phyloP scores from a whole-genome alignment of 2,113 vertebrate genomes.

The Spea bombifrons region DNA sequence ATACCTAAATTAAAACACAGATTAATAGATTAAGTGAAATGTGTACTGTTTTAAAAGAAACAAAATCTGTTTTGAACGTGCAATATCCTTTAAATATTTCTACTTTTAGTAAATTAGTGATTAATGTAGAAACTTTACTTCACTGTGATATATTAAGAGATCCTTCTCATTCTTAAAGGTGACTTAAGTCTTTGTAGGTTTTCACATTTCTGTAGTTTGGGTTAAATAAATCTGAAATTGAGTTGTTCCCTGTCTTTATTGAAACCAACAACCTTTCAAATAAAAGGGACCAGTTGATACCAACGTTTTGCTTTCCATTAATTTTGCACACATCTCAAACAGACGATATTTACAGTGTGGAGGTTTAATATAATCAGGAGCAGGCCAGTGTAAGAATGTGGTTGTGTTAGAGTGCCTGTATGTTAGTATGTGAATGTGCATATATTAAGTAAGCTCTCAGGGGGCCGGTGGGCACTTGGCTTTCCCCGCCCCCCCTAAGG shows the following conservation, averaged over 20 bases:
- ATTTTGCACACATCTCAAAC: no score
- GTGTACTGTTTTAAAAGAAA: conserved; percentile 4
- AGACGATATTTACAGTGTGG: no score
- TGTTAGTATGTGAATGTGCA: no score
- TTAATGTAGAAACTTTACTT: conserved; percentile 49
- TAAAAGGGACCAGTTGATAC: background rate
- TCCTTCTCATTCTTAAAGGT: conserved; percentile 33
- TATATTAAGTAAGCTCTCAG: no score
- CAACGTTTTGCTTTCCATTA: background rate
- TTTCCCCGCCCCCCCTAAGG: no score
- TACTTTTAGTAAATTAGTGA: conserved; percentile 44
- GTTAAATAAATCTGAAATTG: conserved; percentile 60
- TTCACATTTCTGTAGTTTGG: conserved; percentile 51
- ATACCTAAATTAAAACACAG: conserved; percentile 40
- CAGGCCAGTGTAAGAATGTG: no score
- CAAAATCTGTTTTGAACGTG: conserved; percentile 26
- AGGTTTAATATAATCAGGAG: no score
- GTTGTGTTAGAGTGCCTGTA: no score
- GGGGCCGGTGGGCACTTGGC: background rate
- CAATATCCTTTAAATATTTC: conserved; percentile 45
- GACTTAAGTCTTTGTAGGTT: conserved; percentile 11
- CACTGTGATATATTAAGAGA: conserved; percentile 38
- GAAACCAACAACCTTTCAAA: conserved; percentile 27
- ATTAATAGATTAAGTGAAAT: conserved; percentile 16
- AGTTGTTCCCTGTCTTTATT: conserved; percentile 55